Evolutionary conservation across 1,140 invertebrate genomes (phyloP).

Genomic region (Nasonia giraulti): DNA sequence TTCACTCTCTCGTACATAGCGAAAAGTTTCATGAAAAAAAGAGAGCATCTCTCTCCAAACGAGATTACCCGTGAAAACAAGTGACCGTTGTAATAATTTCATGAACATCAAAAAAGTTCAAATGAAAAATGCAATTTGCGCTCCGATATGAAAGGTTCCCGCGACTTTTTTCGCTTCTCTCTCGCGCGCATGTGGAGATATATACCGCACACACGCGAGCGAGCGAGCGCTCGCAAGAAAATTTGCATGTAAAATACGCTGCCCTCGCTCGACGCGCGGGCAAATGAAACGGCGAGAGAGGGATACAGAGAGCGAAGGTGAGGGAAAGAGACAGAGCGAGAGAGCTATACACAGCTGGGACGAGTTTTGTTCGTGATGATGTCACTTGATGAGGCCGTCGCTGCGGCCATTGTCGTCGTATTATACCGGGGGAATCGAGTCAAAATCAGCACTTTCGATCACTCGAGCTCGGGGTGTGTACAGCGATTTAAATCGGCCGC

Average conservation of each 20-base stretch:
- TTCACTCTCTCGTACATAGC: neutral
- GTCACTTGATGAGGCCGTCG: constrained; percentile 67
- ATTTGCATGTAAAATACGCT: constrained; percentile 48
- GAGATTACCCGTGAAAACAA: constrained; percentile 42
- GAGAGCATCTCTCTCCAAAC: neutral
- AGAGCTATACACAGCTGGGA: constrained; percentile 54
- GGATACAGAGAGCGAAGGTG: constrained; percentile 40
- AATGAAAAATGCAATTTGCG: constrained; percentile 47
- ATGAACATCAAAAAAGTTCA: constrained; percentile 45
- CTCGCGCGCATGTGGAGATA: neutral
- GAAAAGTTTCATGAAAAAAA: constrained; percentile 23
- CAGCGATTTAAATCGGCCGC: constrained; percentile 63
- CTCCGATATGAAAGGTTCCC: constrained; percentile 10
- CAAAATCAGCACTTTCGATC: constrained; percentile 59
- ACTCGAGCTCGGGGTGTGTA: neutral
- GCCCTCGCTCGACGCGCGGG: neutral
- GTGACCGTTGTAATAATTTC: constrained; percentile 48
- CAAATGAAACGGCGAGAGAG: constrained; percentile 1
- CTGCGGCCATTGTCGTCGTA: constrained; percentile 64
- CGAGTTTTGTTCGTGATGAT: constrained; percentile 67
- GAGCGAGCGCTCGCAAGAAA: neutral
- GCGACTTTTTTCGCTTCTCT: constrained; percentile 22
- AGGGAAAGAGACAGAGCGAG: constrained; percentile 20
- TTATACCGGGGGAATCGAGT: constrained; percentile 59
- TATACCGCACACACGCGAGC: neutral